A percentile compares a stretch with the other conserved stretches of the same genome.
These are phyloP conservation scores for Heptranchias perlo DNA, from an alignment of 2,113 vertebrate species.

Conservation along the genomic window DNA sequence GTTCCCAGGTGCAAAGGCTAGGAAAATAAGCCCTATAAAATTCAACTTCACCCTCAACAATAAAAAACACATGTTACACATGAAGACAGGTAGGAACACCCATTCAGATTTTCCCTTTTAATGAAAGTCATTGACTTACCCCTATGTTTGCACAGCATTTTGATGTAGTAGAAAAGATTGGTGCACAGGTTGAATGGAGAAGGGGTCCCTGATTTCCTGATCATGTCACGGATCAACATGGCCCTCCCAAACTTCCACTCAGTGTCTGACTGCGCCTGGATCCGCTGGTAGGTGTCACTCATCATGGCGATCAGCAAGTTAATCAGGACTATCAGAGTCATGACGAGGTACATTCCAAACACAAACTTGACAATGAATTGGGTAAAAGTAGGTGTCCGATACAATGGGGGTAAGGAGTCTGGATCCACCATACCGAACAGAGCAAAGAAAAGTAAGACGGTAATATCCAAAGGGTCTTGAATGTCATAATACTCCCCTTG, in stretches of 20 bases:
- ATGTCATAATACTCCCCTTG: conserved; percentile 10
- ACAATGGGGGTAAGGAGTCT: conserved; percentile 42
- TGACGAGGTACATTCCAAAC: conserved; percentile 53
- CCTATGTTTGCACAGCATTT: conserved; percentile 48
- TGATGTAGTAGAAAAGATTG: conserved; percentile 51
- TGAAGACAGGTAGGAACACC: background rate
- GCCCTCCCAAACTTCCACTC: conserved; percentile 59
- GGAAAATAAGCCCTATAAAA: background rate
- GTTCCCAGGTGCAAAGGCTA: too few relatives aligned
- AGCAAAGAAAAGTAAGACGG: conserved; percentile 52
- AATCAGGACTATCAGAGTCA: conserved; percentile 53
- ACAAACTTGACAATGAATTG: conserved; percentile 45
- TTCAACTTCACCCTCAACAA: background rate
- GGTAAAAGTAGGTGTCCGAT: conserved; percentile 44
- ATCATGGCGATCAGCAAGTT: conserved; percentile 58
- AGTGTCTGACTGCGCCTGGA: conserved; percentile 54
- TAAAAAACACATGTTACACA: background rate
- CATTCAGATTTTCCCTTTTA: background rate
- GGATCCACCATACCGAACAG: conserved; percentile 52
- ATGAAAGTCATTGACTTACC: conserved; percentile 41
- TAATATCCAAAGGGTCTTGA: conserved; percentile 47
- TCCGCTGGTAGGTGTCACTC: conserved; percentile 57
- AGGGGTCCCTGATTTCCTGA: conserved; percentile 50
- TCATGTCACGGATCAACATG: conserved; percentile 54
- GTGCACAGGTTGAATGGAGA: conserved; percentile 54